phyloP scores from a whole-genome alignment of 1,140 invertebrate genomes.

The Atta colombica region DNA sequence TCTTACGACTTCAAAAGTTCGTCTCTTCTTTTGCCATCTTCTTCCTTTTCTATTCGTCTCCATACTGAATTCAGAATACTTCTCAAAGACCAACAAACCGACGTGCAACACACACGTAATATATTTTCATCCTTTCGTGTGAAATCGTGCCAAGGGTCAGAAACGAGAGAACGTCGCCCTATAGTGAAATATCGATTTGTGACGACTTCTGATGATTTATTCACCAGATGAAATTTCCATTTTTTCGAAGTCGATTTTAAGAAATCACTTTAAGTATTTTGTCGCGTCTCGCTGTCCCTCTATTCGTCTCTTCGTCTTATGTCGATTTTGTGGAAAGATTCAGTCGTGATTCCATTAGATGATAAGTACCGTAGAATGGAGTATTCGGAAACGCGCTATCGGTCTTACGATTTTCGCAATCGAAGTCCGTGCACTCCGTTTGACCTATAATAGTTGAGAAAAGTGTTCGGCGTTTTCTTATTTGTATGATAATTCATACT shows the following conservation, averaged over 20 bases:
- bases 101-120: constrained; percentile 11
- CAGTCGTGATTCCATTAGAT: constrained; percentile 70
- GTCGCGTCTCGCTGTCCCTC: constrained; percentile 29
- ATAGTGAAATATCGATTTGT: background rate
- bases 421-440: constrained; percentile 8
- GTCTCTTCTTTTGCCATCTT: background rate
- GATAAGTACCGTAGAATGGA: constrained; percentile 72
- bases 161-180: background rate
- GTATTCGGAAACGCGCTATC: constrained; percentile 59
- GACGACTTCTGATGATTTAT: constrained; percentile 69
- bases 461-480: constrained; percentile 12
- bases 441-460: constrained; percentile 45
- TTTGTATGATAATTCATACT: constrained; percentile 46
- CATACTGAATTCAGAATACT: constrained; percentile 1
- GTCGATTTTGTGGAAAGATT: background rate
- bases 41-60: constrained; percentile 13
- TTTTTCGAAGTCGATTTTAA: constrained; percentile 57
- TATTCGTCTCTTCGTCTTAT: constrained; percentile 40
- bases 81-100: background rate
- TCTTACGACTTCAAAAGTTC: background rate
- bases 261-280: constrained; percentile 71
- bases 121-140: constrained; percentile 27
- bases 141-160: constrained; percentile 22
- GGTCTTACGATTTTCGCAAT: constrained; percentile 49
- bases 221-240: constrained; percentile 68